These are phyloP conservation scores for Onychomys torridus DNA, from an alignment of 2,797 vertebrate genomes.

Conservation along the genomic window DNA sequence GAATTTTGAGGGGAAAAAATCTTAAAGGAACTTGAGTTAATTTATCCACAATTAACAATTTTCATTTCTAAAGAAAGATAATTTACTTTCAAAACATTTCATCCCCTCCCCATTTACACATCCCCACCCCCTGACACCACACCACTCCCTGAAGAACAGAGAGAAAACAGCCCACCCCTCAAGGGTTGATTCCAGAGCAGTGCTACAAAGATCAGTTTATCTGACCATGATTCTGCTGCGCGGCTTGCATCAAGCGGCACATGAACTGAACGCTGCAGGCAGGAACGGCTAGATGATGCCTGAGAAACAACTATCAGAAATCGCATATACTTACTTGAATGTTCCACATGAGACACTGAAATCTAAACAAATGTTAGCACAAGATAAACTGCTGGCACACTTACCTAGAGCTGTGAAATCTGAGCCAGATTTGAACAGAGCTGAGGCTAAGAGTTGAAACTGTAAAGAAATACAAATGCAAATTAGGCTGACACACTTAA, in stretches of 20 bases:
- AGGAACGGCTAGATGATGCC: conserved; percentile 34
- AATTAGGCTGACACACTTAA: conserved; percentile 53
- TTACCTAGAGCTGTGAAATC: conserved; percentile 98
- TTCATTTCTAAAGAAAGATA: not conserved
- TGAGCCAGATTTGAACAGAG: conserved; percentile 97
- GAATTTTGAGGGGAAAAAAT: conserved; percentile 26
- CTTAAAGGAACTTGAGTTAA: conserved; percentile 33
- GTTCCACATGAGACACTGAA: conserved; percentile 38
- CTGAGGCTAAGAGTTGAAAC: conserved; percentile 98
- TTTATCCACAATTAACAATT: conserved; percentile 15
- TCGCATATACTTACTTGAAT: not conserved
- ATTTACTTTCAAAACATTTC: not conserved
- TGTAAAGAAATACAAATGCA: conserved; percentile 82
- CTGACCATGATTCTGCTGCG: conserved; percentile 76
- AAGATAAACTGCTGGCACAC: conserved; percentile 76
- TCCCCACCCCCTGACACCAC: not conserved
- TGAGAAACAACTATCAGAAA: conserved; percentile 70
- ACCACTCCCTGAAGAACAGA: conserved; percentile 81
- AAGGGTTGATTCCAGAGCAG: conserved; percentile 76
- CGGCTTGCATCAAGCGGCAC: conserved; percentile 68
- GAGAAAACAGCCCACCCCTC: conserved; percentile 68
- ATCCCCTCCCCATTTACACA: not conserved
- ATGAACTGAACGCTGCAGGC: conserved; percentile 70
- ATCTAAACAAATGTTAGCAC: conserved; percentile 12
- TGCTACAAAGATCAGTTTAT: conserved; percentile 73